phyloP scores from a whole-genome alignment of 1,140 invertebrate genomes.

The Drosophila chauvacae region DNA sequence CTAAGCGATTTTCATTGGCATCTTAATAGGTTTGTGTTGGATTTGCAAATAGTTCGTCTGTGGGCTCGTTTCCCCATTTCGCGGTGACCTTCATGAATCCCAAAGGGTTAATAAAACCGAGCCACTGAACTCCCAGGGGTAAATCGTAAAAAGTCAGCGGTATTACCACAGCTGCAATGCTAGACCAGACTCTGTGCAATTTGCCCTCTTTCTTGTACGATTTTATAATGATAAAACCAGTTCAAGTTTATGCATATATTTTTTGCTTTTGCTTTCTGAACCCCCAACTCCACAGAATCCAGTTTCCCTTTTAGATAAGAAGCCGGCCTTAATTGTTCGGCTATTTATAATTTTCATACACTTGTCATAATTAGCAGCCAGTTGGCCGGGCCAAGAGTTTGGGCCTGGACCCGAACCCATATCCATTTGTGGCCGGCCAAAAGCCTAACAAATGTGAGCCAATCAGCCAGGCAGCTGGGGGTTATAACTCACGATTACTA shows the following conservation, averaged over 20 bases:
- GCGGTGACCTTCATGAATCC: slow-evolving; percentile 41
- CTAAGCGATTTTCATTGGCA: slow-evolving; percentile 54
- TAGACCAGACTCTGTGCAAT: slow-evolving; percentile 4
- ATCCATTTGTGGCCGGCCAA: slow-evolving; percentile 32
- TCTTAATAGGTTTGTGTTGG: slow-evolving; percentile 49
- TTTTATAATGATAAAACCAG: slow-evolving; percentile 27
- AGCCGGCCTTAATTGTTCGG: slow-evolving; percentile 36
- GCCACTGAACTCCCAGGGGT: not conserved
- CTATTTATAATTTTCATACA: slow-evolving; percentile 36
- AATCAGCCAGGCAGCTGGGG: slow-evolving; percentile 63
- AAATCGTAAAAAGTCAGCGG: slow-evolving; percentile 7
- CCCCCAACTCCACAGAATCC: slow-evolving; percentile 5
- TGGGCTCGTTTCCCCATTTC: slow-evolving; percentile 30
- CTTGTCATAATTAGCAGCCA: slow-evolving; percentile 49
- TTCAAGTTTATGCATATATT: slow-evolving; percentile 25
- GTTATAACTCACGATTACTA: slow-evolving; percentile 63
- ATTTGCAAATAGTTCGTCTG: slow-evolving; percentile 18
- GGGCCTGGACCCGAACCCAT: slow-evolving; percentile 29
- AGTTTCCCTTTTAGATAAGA: slow-evolving; percentile 46
- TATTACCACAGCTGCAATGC: slow-evolving; percentile 19
- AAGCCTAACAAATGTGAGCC: slow-evolving; percentile 63
- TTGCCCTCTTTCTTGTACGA: slow-evolving; percentile 3
- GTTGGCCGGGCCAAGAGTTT: slow-evolving; percentile 26
- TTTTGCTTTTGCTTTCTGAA: not conserved
- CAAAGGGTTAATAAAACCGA: slow-evolving; percentile 16